phyloP scores from a whole-genome alignment of 2,888 invertebrate genomes.

The Nomada hirtipes region DNA sequence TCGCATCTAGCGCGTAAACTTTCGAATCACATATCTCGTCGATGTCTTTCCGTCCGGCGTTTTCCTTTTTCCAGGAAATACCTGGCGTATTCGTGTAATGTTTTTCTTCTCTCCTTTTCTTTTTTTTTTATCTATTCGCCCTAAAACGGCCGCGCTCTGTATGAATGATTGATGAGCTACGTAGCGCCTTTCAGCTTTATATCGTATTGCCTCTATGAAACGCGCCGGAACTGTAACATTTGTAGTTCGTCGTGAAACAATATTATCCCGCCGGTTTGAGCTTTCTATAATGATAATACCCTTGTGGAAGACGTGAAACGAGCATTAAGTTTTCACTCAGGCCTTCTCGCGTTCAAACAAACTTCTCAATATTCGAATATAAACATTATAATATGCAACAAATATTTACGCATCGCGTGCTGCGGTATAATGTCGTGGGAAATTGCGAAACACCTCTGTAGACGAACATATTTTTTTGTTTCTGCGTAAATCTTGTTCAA shows the following conservation, averaged over 20 bases:
- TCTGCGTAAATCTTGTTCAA: neutral
- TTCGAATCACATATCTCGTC: too few relatives aligned
- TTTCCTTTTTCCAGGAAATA: neutral
- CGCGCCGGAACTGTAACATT: constrained; percentile 38
- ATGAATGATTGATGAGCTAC: constrained; percentile 50
- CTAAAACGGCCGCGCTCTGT: constrained; percentile 12
- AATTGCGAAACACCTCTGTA: neutral
- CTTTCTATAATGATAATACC: neutral
- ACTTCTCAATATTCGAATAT: neutral
- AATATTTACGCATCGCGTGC: too few relatives aligned
- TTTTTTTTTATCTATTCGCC: neutral
- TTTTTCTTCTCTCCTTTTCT: neutral
- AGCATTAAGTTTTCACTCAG: too few relatives aligned
- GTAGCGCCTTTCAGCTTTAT: constrained; percentile 28
- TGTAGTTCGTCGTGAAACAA: constrained; percentile 38
- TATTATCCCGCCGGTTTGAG: constrained; percentile 35
- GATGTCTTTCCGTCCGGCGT: too few relatives aligned
- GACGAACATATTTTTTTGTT: neutral
- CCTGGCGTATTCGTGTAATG: neutral
- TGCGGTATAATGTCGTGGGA: too few relatives aligned
- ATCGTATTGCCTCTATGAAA: constrained; percentile 43
- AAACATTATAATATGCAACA: too few relatives aligned
- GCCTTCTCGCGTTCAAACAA: too few relatives aligned
- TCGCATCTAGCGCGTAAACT: too few relatives aligned
- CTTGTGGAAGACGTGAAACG: neutral